Evolutionary conservation across 2,113 vertebrate genomes (phyloP), one percentile per base, ranked within the genome.

Genomic region (Atractosteus spatula): DNA sequence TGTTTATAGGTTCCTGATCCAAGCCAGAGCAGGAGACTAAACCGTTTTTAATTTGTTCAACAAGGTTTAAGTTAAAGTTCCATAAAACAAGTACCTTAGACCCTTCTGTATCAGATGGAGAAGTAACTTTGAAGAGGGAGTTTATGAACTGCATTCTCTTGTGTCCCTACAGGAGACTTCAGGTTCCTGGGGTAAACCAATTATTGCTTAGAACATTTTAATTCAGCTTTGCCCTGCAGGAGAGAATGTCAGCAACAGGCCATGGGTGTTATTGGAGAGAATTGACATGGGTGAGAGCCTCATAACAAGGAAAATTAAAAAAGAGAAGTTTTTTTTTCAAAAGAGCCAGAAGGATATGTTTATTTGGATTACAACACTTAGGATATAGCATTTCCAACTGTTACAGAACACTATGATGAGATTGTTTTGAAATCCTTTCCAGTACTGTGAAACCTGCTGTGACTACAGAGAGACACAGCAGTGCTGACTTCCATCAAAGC

Each of bases 11-110:
- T 79, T 74, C 14, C 62, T 91, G 92, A 94, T 91, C 79, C 10
- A 91, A 87, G 79, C 89, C 93, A 94, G 92, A 87, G 84, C 83
- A 84, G 80, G 83, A 79, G 81, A 80, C 84, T 91, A 92, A 92
- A 92, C 88, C 89, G 71, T 90, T 88, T 89, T 93, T 93, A 93
- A 94, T 95, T 94, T 90, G 85, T 84, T 87, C 86, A 85, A 90
- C 88, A 88, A 89, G 71, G 91, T 91, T 94, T 91, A 86, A 81
- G 87, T 94, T 94, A 92, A 86, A 88, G 82, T 80, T 84, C 82
- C 79, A 84, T 84, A 83, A 84, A 85, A 81, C 76, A 70, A 79
- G 85, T 73, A 81, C 71, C 85, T 88, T 82, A 76, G 88, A 85
- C 77, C 74, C 74, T 72, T 79, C 78, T 54, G 61, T 83, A 79